A percentile compares a stretch with the other conserved stretches of the same genome.
phyloP scores from a whole-genome alignment of 1,140 invertebrate genomes.

The Arctopsyche grandis region DNA sequence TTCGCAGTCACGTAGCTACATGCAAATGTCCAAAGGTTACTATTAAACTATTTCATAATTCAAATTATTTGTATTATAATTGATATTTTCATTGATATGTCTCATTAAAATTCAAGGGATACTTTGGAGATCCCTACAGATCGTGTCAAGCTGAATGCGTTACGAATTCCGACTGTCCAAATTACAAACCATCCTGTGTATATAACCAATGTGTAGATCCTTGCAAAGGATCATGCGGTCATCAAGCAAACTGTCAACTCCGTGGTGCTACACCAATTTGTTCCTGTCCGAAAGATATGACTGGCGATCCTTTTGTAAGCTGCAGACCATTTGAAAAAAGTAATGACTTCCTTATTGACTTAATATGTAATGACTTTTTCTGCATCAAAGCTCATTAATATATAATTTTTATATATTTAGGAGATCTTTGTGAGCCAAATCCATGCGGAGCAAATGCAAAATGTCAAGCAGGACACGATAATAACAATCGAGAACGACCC shows the following conservation, averaged over 20 bases:
- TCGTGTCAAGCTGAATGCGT: conserved; percentile 81
- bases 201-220: conserved; percentile 84
- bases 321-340: conserved; percentile 83
- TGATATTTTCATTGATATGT: neutral
- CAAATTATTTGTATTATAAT: neutral
- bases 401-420: conserved; percentile 59
- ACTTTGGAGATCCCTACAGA: conserved; percentile 77
- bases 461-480: conserved; percentile 84
- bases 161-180: conserved; percentile 77
- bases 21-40: conserved; percentile 83
- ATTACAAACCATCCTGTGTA: conserved; percentile 79
- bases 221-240: conserved; percentile 82
- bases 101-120: conserved; percentile 66
- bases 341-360: conserved; percentile 53
- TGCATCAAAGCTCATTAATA: conserved; percentile 10
- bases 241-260: conserved; percentile 83
- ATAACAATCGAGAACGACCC: conserved; percentile 81
- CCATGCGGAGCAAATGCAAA: conserved; percentile 85
- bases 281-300: conserved; percentile 87
- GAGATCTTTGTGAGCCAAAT: conserved; percentile 84
- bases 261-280: conserved; percentile 82
- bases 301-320: conserved; percentile 83
- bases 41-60: neutral
- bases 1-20: conserved; percentile 78
- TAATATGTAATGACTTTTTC: neutral